These are phyloP conservation scores for Delphinapterus leucas DNA, from an alignment of 2,113 vertebrate genomes.

Conservation along the genomic window DNA sequence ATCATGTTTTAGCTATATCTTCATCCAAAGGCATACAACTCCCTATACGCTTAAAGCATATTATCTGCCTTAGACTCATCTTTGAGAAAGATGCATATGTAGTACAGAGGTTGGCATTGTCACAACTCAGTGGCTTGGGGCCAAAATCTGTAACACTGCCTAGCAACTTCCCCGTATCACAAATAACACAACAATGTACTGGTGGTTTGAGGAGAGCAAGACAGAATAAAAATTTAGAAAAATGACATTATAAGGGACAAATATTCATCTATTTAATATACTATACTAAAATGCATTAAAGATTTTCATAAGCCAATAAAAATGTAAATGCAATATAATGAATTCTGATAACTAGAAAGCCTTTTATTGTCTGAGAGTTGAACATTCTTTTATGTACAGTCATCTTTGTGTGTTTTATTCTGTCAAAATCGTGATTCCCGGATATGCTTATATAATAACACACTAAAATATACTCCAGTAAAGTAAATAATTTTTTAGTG, in stretches of 20 bases:
- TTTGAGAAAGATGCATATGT: neutral
- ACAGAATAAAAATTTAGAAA: neutral
- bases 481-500: neutral
- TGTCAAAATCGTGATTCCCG: slow-evolving; percentile 9
- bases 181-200: neutral
- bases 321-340: slow-evolving; percentile 32
- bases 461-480: neutral
- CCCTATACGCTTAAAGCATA: neutral
- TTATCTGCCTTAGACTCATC: neutral
- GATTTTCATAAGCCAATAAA: slow-evolving; percentile 40
- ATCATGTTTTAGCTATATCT: neutral
- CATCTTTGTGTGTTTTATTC: neutral
- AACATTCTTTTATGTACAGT: neutral
- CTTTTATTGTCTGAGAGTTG: neutral
- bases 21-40: neutral
- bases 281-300: neutral
- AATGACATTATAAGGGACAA: slow-evolving; percentile 3
- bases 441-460: neutral
- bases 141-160: neutral
- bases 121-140: neutral
- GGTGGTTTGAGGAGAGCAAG: neutral
- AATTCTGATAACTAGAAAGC: slow-evolving; percentile 5
- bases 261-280: slow-evolving; percentile 27
- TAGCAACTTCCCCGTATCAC: neutral
- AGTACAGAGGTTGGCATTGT: neutral